Conservation (phyloP, 2,888 invertebrate genomes). For the Melanchra persicariae region DNA sequence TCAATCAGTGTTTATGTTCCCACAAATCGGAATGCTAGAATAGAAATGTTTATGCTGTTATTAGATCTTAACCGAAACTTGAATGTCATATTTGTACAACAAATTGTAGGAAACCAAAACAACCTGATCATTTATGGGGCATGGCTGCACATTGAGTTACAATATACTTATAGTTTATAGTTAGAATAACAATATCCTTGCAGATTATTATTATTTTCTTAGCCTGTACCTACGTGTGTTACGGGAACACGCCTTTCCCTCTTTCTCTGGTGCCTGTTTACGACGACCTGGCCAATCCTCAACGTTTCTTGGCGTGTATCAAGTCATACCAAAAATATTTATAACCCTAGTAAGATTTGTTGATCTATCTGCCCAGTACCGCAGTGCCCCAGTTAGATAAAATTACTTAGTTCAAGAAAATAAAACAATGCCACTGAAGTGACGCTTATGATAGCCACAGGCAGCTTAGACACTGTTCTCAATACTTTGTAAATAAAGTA, state of each 20-base stretch:
- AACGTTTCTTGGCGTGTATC: too few relatives aligned
- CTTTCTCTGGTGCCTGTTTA: too few relatives aligned
- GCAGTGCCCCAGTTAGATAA: background rate
- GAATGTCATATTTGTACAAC: conserved; percentile 31
- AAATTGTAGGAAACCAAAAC: conserved; percentile 11
- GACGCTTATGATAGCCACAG: too few relatives aligned
- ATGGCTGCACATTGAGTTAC: background rate
- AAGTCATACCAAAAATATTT: too few relatives aligned
- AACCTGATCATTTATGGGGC: background rate
- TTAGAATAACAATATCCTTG: too few relatives aligned
- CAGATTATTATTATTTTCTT: too few relatives aligned
- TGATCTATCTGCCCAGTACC: background rate
- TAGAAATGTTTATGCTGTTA: conserved; percentile 8
- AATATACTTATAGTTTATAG: too few relatives aligned
- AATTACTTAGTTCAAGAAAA: background rate
- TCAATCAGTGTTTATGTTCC: background rate
- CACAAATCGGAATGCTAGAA: conserved; percentile 13
- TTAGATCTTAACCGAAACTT: conserved; percentile 16
- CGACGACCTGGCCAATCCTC: background rate
- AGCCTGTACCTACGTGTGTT: too few relatives aligned
- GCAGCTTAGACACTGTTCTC: background rate
- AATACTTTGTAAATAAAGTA: background rate
- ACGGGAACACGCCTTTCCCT: background rate
- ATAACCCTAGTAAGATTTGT: too few relatives aligned
- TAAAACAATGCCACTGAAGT: background rate